Evolutionary conservation across 2,113 vertebrate genomes (phyloP).

Genomic region (Passerina amoena): DNA sequence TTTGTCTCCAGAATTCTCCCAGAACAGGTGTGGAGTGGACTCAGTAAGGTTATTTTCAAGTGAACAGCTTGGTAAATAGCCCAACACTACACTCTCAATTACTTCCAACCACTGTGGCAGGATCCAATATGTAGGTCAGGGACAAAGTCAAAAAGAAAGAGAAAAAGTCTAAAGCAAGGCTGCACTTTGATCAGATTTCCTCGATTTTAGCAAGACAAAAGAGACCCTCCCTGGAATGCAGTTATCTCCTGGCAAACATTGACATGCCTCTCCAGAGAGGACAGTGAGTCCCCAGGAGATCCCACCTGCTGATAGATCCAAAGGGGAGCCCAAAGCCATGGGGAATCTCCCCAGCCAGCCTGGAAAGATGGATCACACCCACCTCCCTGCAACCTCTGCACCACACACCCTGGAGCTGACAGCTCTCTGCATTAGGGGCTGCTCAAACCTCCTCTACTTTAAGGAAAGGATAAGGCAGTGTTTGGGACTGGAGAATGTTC

Average conservation of each 20-base stretch:
- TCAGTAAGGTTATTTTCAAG: slow-evolving; percentile 61
- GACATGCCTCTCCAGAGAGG: neutral
- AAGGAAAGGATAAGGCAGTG: neutral
- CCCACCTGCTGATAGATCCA: neutral
- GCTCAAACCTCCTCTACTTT: neutral
- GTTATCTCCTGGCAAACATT: slow-evolving; percentile 51
- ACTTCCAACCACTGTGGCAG: slow-evolving; percentile 36
- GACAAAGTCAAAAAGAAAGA: slow-evolving; percentile 65
- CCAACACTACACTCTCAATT: slow-evolving; percentile 41
- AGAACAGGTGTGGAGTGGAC: slow-evolving; percentile 44
- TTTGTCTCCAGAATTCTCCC: neutral
- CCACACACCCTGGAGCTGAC: neutral
- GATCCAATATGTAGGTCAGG: slow-evolving; percentile 65
- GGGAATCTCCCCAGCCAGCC: neutral
- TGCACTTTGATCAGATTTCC: slow-evolving; percentile 57
- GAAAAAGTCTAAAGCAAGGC: slow-evolving; percentile 31
- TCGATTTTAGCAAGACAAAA: slow-evolving; percentile 56
- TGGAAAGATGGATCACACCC: too few species aligned
- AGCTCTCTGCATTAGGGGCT: neutral
- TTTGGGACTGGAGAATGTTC: neutral
- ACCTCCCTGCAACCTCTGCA: neutral
- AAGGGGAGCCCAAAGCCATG: neutral
- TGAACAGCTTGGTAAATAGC: slow-evolving; percentile 65
- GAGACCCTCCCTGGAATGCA: slow-evolving; percentile 51
- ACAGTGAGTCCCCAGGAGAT: neutral